Percentiles rank a stretch among this genome's conserved stretches.
Evolutionary conservation across 1,140 invertebrate species (phyloP).

Genomic region (Drosophila quadrilineata): DNA sequence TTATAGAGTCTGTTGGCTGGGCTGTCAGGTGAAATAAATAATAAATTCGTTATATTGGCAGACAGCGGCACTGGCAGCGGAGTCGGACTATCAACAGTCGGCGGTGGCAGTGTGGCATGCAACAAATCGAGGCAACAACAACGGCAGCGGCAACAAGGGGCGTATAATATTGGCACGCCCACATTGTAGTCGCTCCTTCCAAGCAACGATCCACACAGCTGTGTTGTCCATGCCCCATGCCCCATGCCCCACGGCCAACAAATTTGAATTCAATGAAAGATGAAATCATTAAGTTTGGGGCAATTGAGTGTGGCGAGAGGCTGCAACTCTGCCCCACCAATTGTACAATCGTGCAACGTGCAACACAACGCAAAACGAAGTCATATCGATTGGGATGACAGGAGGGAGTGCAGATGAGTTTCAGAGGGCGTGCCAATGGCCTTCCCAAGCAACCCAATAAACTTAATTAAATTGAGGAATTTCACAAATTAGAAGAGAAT

Average conservation of each 20-base stretch:
- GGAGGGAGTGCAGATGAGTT: slow-evolving; percentile 18
- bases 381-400: slow-evolving; percentile 12
- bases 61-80: slow-evolving; percentile 26
- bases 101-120: not conserved
- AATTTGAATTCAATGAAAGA: slow-evolving; percentile 79
- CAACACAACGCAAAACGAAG: not conserved
- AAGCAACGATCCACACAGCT: slow-evolving; percentile 30
- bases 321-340: not conserved
- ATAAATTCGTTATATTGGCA: slow-evolving; percentile 80
- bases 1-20: slow-evolving; percentile 77
- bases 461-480: not conserved
- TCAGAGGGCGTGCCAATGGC: slow-evolving; percentile 7
- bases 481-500: too few species aligned
- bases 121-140: slow-evolving; percentile 11
- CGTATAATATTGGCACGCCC: slow-evolving; percentile 69
- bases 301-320: slow-evolving; percentile 47
- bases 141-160: slow-evolving; percentile 48
- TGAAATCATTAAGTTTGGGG: slow-evolving; percentile 76
- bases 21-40: slow-evolving; percentile 81
- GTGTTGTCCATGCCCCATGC: slow-evolving; percentile 24
- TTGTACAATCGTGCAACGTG: slow-evolving; percentile 43
- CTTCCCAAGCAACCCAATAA: not conserved
- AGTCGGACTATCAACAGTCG: slow-evolving; percentile 53
- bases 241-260: slow-evolving; percentile 33
- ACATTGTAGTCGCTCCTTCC: slow-evolving; percentile 37